Evolutionary conservation across 2,113 vertebrate genomes (phyloP).

Genomic region (Sceloporus undulatus): DNA sequence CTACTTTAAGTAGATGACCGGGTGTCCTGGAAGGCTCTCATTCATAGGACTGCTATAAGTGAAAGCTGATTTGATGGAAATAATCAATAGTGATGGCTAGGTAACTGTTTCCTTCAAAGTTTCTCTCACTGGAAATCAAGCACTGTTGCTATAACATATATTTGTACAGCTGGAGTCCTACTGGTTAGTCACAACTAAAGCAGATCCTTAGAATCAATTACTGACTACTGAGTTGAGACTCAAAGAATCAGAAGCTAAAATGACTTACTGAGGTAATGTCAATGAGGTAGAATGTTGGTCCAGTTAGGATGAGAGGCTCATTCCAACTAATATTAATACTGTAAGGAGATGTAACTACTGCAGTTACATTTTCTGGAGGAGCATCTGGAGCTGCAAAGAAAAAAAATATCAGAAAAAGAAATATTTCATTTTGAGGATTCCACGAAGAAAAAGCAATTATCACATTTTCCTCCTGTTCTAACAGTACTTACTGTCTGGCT

Average conservation of each 20-base stretch:
- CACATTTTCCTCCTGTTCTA: no score
- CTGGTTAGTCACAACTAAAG: no score
- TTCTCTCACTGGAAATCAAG: not conserved
- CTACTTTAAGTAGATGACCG: no score
- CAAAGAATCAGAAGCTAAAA: conserved; percentile 17
- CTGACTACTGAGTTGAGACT: no score
- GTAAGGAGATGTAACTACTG: conserved; percentile 82
- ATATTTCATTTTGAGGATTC: not conserved
- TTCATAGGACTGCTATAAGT: no score
- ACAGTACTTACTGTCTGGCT: not conserved
- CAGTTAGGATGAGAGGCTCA: conserved; percentile 87
- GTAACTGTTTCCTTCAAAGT: not conserved
- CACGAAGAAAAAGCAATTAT: not conserved
- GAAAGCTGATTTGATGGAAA: no score
- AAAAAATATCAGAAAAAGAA: conserved; percentile 38
- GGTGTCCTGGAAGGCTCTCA: no score
- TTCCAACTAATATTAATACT: conserved; percentile 88
- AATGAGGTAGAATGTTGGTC: conserved; percentile 91
- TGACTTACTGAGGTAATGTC: conserved; percentile 83
- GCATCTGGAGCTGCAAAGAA: conserved; percentile 85
- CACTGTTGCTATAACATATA: not conserved
- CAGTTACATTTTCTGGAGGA: conserved; percentile 86
- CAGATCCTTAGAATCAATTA: no score
- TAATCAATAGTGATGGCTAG: not conserved
- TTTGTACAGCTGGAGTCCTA: not conserved